phyloP scores from a whole-genome alignment of 2,113 vertebrate species.

The Mohoua ochrocephala region DNA sequence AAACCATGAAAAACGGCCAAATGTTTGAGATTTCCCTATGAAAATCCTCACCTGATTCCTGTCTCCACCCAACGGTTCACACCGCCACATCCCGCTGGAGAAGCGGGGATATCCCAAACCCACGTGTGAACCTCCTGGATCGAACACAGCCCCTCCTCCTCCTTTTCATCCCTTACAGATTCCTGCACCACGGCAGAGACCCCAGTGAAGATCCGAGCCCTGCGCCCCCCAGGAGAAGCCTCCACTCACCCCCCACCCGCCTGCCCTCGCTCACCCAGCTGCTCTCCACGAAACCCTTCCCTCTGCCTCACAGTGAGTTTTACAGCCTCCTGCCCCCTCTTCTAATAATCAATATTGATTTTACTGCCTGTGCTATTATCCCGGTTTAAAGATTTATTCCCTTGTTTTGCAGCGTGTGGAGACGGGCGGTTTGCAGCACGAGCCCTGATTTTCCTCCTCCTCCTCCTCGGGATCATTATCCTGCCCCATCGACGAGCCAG shows the following conservation, averaged over 20 bases:
- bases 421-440: not conserved
- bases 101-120: not conserved
- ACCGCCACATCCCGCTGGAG: fast-evolving
- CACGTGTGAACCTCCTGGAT: fast-evolving
- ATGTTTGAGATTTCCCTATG: not conserved
- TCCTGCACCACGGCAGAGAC: fast-evolving
- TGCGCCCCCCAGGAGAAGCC: fast-evolving
- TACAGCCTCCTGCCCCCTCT: constrained; percentile 25
- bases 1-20: fast-evolving
- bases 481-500: not conserved
- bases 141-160: not conserved
- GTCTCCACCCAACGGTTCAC: fast-evolving
- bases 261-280: not conserved
- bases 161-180: not conserved
- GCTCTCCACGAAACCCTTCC: not conserved
- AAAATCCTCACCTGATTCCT: not conserved
- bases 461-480: constrained; percentile 32
- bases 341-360: constrained; percentile 76
- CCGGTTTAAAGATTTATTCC: constrained; percentile 57
- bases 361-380: constrained; percentile 50
- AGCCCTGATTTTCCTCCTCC: constrained; percentile 9
- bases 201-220: not conserved
- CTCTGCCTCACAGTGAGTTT: not conserved
- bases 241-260: fast-evolving
- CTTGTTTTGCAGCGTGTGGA: not conserved